Evolutionary conservation across 2,888 invertebrate species (phyloP).

Genomic region (Petrolisthes cinctipes): DNA sequence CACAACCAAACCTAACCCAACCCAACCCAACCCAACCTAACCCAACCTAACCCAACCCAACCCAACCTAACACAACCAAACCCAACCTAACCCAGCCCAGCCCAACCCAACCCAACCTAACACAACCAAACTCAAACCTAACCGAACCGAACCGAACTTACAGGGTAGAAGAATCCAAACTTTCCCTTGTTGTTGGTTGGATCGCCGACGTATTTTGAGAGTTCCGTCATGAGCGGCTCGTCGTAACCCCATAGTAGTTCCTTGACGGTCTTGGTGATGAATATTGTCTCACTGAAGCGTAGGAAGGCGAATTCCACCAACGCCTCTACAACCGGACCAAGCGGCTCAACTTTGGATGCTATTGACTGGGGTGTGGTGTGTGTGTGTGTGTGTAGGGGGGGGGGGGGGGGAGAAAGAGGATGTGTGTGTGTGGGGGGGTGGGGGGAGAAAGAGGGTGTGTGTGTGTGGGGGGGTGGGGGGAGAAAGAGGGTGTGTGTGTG

Average conservation of each 20-base stretch:
- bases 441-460: too few species aligned
- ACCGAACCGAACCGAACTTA: slow-evolving; percentile 27
- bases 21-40: too few species aligned
- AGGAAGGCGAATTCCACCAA: slow-evolving; percentile 32
- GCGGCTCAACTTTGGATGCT: slow-evolving; percentile 36
- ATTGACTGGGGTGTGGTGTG: slow-evolving; percentile 65
- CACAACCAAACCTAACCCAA: too few species aligned
- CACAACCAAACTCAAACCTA: too few species aligned
- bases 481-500: too few species aligned
- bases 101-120: too few species aligned
- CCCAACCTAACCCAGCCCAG: too few species aligned
- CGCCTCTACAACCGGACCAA: slow-evolving; percentile 13
- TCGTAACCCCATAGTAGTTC: slow-evolving; percentile 85
- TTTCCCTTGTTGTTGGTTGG: slow-evolving; percentile 53
- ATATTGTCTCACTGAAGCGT: slow-evolving; percentile 53
- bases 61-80: too few species aligned
- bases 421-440: too few species aligned
- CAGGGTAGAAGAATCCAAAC: slow-evolving; percentile 63
- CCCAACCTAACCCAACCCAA: too few species aligned
- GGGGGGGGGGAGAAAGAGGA: too few species aligned
- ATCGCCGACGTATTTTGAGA: slow-evolving; percentile 46
- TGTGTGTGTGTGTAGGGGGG: not conserved
- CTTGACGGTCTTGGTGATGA: slow-evolving; percentile 76
- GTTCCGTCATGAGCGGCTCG: slow-evolving; percentile 76
- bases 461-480: too few species aligned